These are phyloP conservation scores for Galerucella calmariensis DNA, from an alignment of 2,888 invertebrate species.

Conservation along the genomic window DNA sequence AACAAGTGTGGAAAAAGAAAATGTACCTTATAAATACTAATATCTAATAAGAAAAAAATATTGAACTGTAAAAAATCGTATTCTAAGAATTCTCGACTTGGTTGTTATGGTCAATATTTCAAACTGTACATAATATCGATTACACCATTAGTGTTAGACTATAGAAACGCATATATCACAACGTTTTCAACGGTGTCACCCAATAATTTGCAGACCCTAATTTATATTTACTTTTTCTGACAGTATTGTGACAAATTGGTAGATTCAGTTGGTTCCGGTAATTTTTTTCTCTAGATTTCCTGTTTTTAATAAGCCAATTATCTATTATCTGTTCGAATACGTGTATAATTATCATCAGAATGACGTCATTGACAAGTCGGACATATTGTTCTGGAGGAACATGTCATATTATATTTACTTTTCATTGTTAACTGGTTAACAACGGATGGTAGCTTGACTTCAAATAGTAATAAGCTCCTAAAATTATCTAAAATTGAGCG, in stretches of 20 bases:
- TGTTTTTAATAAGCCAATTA: conserved; percentile 26
- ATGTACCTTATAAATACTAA: background rate
- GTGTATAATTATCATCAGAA: background rate
- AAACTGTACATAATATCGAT: conserved; percentile 21
- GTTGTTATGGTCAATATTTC: conserved; percentile 26
- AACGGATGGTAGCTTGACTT: no score
- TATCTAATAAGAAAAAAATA: background rate
- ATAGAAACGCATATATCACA: conserved; percentile 28
- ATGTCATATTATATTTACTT: no score
- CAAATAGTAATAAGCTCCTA: no score
- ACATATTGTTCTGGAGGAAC: no score
- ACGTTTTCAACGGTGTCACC: conserved; percentile 22
- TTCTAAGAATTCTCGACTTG: background rate
- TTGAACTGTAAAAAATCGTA: background rate
- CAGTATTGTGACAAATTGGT: conserved; percentile 33
- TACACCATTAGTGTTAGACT: conserved; percentile 25
- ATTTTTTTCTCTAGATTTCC: conserved; percentile 25
- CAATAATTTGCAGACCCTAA: conserved; percentile 28
- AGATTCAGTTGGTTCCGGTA: conserved; percentile 21
- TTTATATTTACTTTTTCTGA: conserved; percentile 32
- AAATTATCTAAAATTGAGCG: no score
- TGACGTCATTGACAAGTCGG: no score
- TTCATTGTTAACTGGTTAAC: no score
- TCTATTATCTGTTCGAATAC: conserved; percentile 6
- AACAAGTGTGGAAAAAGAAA: no score